phyloP scores from a whole-genome alignment of 2,888 invertebrate genomes.

The Alloscopus bannaensis region DNA sequence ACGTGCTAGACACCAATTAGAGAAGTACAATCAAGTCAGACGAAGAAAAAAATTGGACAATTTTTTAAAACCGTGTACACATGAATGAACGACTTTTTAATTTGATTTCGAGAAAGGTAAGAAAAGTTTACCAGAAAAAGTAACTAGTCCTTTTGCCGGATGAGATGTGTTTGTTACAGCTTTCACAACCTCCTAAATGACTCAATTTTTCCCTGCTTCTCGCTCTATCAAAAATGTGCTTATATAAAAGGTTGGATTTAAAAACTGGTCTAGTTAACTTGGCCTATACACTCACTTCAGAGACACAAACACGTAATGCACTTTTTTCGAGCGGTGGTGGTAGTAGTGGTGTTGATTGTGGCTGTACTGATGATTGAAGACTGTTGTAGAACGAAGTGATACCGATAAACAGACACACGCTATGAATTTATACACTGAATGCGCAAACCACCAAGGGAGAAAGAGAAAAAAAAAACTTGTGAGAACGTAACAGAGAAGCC shows the following conservation, averaged over 20 bases:
- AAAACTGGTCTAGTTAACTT: not conserved
- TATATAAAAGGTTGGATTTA: too few species aligned
- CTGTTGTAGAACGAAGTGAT: not conserved
- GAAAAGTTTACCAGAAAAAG: too few species aligned
- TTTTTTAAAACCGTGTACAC: too few species aligned
- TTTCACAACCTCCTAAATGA: constrained; percentile 29
- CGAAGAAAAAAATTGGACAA: too few species aligned
- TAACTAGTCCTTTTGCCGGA: constrained; percentile 13
- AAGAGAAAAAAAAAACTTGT: too few species aligned
- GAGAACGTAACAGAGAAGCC: constrained; percentile 5
- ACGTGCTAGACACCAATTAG: not conserved
- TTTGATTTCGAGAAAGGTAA: too few species aligned
- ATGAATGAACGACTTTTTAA: too few species aligned
- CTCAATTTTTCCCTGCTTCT: constrained; percentile 16
- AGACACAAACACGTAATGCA: constrained; percentile 2
- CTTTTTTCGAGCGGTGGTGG: constrained; percentile 3
- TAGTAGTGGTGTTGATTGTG: not conserved
- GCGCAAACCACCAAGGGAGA: too few species aligned
- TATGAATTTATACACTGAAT: too few species aligned
- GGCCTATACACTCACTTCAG: not conserved
- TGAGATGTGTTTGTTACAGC: not conserved
- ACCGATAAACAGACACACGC: not conserved
- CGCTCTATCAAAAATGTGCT: too few species aligned
- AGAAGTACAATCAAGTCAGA: too few species aligned
- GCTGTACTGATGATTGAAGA: constrained; percentile 19